Conservation (phyloP, 2,113 vertebrate genomes). For the Ailurus styani region DNA sequence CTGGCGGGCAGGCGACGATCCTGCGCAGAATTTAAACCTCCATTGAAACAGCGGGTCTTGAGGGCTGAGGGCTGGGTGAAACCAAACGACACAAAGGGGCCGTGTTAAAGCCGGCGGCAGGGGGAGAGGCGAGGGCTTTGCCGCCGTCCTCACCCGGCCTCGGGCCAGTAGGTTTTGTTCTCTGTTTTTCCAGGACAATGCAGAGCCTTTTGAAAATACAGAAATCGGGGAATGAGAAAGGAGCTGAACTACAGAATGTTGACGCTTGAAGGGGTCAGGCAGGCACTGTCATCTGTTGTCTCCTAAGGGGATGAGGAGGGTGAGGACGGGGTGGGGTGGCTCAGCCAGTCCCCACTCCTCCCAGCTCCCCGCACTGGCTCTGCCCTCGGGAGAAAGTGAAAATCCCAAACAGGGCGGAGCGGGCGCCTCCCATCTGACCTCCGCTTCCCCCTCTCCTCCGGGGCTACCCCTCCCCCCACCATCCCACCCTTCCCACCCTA, state of each 20-base stretch:
- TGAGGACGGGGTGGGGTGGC: accelerated
- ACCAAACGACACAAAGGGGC: background rate
- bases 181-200: background rate
- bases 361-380: accelerated
- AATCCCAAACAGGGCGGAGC: background rate
- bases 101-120: background rate
- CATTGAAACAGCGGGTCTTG: accelerated
- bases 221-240: background rate
- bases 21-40: background rate
- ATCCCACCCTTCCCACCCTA: background rate
- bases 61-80: background rate
- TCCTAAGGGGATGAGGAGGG: background rate
- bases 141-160: background rate
- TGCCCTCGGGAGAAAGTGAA: background rate
- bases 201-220: background rate
- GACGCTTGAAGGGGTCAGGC: background rate
- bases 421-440: background rate
- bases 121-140: background rate
- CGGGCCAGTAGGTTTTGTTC: background rate
- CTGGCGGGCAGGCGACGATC: background rate
- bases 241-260: background rate
- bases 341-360: background rate
- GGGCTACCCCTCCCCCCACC: background rate
- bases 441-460: background rate
- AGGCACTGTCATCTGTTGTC: background rate